These are phyloP conservation scores for Solenopsis invicta DNA, from an alignment of 1,140 invertebrate genomes.

Conservation along the genomic window DNA sequence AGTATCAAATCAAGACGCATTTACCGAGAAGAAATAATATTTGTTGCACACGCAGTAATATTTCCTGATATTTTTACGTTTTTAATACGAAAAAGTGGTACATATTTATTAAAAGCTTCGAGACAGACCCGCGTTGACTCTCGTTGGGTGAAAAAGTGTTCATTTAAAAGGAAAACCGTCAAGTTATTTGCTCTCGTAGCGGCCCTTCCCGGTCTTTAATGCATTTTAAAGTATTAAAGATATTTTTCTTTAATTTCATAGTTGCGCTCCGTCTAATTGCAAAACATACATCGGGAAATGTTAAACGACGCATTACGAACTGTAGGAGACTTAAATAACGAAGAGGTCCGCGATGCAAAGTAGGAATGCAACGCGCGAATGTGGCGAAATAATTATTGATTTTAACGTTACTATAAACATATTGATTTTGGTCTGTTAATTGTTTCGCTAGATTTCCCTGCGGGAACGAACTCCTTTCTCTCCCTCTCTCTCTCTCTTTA, in stretches of 20 bases:
- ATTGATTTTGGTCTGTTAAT: too few relatives aligned
- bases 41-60: neutral
- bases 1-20: neutral
- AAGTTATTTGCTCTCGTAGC: conserved; percentile 6
- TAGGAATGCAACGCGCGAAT: too few relatives aligned
- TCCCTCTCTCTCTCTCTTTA: too few relatives aligned
- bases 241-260: conserved; percentile 10
- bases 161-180: neutral
- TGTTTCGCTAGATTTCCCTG: too few relatives aligned
- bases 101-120: neutral
- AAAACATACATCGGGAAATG: neutral
- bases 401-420: too few relatives aligned
- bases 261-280: neutral
- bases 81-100: neutral
- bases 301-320: neutral
- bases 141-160: neutral
- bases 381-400: too few relatives aligned
- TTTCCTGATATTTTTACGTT: neutral
- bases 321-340: too few relatives aligned
- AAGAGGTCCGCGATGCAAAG: too few relatives aligned
- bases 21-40: conserved; percentile 6
- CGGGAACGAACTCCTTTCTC: too few relatives aligned
- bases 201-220: neutral
- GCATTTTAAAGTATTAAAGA: neutral
- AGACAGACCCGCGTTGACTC: neutral